Evolutionary conservation across 2,113 vertebrate genomes (phyloP), one percentile per base, ranked within the genome.

Genomic region (Hippolais icterina): DNA sequence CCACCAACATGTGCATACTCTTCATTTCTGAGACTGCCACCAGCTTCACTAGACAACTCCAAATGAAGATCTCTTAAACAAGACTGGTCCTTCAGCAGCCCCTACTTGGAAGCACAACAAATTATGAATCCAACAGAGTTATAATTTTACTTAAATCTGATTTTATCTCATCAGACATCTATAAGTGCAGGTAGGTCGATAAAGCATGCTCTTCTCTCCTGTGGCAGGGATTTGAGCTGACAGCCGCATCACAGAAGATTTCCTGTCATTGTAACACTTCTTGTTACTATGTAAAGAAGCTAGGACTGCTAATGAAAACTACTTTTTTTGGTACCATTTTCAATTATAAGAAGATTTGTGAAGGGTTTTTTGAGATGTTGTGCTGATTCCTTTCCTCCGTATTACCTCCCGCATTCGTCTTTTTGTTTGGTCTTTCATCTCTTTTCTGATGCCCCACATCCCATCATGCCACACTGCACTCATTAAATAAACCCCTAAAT

Each of bases 271-370:
- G 96, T 97, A 95, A 92, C 81, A 59, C 57, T 97, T 96, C 91
- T 97, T 91, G 87, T 94, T 97, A 86, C 94, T 87, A 47, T 92
- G 74, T 72, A 92, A 86, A 97, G 93, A 97, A 93, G 75, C 57
- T 37, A 49, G 88, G 75, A 90, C 86, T 54, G 64, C 72, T 96
- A 94, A 96, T 87, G 93, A 94, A 95, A 94, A 94, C 42, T 69
- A 61, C 47, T 56, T 33, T 66, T 56, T 64, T 54, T n/a, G 10
- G 90, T 87, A 54, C 56, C 35, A 37, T 97, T 98, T 98, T 98
- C 97, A 98, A 98, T 98, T 98, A 98, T 95, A 96, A 96, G 96
- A 95, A 98, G 98, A 98, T 98, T 98, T 97, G 94, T 90, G 96
- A 82, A 81, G 92, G 83, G 72, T 37, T 91, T 96, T 25, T 42